Conservation (phyloP, 2,888 invertebrate species). For the Notocelia uddmanniana region DNA sequence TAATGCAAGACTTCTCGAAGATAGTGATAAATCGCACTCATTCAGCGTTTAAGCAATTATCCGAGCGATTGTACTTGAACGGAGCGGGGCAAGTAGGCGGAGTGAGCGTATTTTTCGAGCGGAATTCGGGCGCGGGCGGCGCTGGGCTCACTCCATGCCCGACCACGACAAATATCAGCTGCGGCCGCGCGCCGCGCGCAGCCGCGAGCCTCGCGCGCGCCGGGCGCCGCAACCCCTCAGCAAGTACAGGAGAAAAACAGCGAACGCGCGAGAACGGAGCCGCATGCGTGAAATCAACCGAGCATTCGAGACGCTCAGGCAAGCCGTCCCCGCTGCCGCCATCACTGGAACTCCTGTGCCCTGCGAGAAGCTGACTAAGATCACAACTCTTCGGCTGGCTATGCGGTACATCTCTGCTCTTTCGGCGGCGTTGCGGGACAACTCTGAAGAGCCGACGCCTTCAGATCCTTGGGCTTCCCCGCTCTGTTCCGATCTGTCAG, state of each 20-base stretch:
- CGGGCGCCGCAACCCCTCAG: conserved; percentile 91
- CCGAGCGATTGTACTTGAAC: conserved; percentile 75
- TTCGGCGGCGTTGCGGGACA: conserved; percentile 87
- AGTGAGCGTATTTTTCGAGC: conserved; percentile 79
- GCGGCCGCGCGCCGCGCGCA: conserved; percentile 81
- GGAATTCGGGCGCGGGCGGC: conserved; percentile 70
- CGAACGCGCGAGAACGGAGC: conserved; percentile 94
- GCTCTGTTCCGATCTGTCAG: conserved; percentile 84
- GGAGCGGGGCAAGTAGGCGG: conserved; percentile 77
- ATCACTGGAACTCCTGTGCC: conserved; percentile 82
- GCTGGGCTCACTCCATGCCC: conserved; percentile 76
- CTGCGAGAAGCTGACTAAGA: conserved; percentile 94
- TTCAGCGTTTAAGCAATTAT: conserved; percentile 43
- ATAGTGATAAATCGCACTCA: conserved; percentile 41
- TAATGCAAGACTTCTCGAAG: conserved; percentile 20
- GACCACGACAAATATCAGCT: conserved; percentile 85
- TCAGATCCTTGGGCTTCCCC: conserved; percentile 79
- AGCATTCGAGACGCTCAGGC: conserved; percentile 93
- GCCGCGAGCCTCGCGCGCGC: conserved; percentile 84
- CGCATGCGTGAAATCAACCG: conserved; percentile 96
- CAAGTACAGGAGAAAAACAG: conserved; percentile 95
- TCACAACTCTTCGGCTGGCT: conserved; percentile 93
- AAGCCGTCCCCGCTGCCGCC: conserved; percentile 89
- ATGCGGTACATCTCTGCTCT: conserved; percentile 94
- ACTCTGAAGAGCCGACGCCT: conserved; percentile 54